These are phyloP conservation scores for Sitta europaea DNA, from an alignment of 2,113 vertebrate genomes.

Conservation along the genomic window DNA sequence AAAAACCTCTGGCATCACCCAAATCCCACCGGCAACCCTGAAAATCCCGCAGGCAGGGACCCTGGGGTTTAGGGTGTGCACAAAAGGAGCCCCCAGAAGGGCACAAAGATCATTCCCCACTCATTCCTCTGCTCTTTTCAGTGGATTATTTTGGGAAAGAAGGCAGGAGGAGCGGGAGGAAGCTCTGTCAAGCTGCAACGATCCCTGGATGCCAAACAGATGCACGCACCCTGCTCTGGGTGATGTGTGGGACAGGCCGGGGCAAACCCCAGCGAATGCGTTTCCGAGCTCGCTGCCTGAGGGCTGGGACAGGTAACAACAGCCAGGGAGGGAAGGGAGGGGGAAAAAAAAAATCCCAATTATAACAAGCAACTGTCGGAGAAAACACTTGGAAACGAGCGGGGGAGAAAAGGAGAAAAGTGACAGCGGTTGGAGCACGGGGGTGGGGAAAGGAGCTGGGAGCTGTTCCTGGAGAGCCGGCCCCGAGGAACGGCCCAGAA, in stretches of 20 bases:
- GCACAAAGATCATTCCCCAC: rapidly evolving
- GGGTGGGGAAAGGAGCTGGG: neutral
- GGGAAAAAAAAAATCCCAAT: neutral
- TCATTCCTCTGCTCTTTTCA: neutral
- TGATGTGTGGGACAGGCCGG: slow-evolving; percentile 74
- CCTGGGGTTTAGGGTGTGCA: rapidly evolving
- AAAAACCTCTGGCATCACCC: rapidly evolving
- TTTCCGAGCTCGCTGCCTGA: slow-evolving; percentile 69
- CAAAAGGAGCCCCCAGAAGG: neutral
- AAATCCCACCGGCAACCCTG: rapidly evolving
- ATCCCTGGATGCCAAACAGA: slow-evolving; percentile 31
- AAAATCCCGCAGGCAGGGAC: rapidly evolving
- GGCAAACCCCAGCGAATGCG: slow-evolving; percentile 69
- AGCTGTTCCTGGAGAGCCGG: neutral
- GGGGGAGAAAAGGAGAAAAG: neutral
- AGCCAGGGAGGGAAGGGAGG: neutral
- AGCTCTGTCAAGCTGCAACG: neutral
- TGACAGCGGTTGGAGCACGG: neutral
- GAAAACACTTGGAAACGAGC: neutral
- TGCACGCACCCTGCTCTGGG: neutral
- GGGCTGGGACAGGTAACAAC: slow-evolving; percentile 77
- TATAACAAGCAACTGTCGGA: slow-evolving; percentile 44
- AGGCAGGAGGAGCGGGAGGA: neutral
- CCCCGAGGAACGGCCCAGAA: neutral
- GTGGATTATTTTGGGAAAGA: neutral